Conservation (phyloP, 2,888 invertebrate genomes). For the Pristionchus maxplancki region DNA sequence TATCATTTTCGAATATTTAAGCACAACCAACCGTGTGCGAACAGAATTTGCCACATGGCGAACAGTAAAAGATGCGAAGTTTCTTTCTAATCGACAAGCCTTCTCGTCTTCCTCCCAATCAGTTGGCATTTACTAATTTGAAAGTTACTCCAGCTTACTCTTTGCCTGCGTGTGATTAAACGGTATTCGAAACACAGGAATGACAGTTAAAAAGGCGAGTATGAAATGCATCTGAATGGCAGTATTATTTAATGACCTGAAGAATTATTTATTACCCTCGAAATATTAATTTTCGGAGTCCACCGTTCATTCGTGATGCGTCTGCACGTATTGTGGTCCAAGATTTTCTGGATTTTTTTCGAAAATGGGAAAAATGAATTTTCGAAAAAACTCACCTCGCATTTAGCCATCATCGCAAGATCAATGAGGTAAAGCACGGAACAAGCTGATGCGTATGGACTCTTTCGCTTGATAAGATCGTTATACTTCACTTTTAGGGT, state of each 20-base stretch:
- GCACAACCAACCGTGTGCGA: background rate
- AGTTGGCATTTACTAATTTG: no score
- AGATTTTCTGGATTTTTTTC: background rate
- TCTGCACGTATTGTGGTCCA: background rate
- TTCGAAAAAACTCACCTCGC: background rate
- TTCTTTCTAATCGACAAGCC: no score
- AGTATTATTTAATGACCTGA: no score
- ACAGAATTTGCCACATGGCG: background rate
- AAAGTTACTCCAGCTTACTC: no score
- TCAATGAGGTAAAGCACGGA: background rate
- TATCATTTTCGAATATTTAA: background rate
- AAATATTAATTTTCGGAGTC: background rate
- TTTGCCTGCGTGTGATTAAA: background rate
- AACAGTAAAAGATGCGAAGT: background rate
- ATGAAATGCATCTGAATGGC: background rate
- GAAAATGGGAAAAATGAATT: no score
- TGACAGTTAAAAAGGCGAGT: background rate
- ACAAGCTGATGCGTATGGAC: background rate
- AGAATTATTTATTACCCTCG: background rate
- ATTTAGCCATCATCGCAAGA: background rate
- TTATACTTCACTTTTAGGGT: constrained; percentile 23
- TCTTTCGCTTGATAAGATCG: background rate
- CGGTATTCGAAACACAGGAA: background rate
- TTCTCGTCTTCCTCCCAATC: no score
- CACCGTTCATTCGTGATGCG: background rate